phyloP scores from a whole-genome alignment of 2,113 vertebrate genomes.

The Tapirus terrestris region DNA sequence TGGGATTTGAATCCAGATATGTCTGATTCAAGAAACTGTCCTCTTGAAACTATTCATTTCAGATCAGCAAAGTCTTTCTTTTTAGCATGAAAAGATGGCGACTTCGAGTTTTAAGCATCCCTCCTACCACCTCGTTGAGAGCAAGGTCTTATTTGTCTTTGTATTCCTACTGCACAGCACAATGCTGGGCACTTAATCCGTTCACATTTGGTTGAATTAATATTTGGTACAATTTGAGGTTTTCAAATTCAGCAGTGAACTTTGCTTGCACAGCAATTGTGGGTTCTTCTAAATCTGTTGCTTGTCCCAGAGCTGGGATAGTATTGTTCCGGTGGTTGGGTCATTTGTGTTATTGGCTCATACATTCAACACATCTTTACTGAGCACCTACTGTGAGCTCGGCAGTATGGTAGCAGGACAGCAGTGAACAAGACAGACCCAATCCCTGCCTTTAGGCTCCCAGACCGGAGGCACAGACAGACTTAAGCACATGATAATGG shows the following conservation, averaged over 20 bases:
- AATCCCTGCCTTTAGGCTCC: not conserved
- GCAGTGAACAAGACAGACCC: not conserved
- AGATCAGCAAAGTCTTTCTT: not conserved
- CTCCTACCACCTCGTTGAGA: not conserved
- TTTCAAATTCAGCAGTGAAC: not conserved
- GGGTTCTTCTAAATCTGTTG: not conserved
- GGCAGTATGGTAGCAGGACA: not conserved
- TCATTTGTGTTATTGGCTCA: too few relatives aligned
- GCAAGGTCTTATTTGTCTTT: not conserved
- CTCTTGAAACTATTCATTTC: not conserved
- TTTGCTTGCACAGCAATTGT: not conserved
- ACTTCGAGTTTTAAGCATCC: not conserved
- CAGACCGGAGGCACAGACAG: not conserved
- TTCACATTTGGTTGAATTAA: not conserved
- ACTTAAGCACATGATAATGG: too few relatives aligned
- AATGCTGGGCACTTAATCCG: accelerated
- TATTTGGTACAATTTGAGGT: not conserved
- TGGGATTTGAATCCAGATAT: not conserved
- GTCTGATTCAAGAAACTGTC: not conserved
- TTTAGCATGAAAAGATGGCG: not conserved
- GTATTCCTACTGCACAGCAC: not conserved
- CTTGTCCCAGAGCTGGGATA: not conserved
- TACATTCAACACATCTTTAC: not conserved
- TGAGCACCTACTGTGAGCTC: not conserved
- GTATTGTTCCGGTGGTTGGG: accelerated